phyloP scores from a whole-genome alignment of 35 echinoderm and acorn worm genomes.

The Stichopus chloronotus region DNA sequence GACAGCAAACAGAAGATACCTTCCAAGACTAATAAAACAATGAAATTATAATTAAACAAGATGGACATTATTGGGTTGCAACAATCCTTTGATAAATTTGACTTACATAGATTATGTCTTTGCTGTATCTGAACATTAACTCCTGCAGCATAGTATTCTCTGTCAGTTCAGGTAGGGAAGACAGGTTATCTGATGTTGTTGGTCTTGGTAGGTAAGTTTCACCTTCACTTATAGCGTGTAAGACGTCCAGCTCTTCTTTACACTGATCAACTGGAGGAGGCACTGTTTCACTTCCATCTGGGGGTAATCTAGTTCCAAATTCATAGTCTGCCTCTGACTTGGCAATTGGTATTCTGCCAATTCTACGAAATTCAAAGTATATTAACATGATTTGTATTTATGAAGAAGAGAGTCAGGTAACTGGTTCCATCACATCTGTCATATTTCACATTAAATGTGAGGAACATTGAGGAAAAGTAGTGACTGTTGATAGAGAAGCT shows the following conservation, averaged over 20 bases:
- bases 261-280: not conserved
- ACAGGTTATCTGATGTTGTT: constrained; percentile 77
- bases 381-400: not conserved
- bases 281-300: constrained; percentile 55
- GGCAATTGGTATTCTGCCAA: constrained; percentile 51
- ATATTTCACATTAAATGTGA: not conserved
- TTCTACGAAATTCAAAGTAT: not conserved
- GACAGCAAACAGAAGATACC: too few relatives aligned
- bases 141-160: constrained; percentile 89
- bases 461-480: too few relatives aligned
- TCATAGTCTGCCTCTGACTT: constrained; percentile 87
- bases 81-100: too few relatives aligned
- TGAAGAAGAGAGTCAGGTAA: not conserved
- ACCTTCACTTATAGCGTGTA: not conserved
- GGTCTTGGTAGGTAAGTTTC: constrained; percentile 68
- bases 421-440: not conserved
- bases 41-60: not conserved
- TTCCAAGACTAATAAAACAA: not conserved
- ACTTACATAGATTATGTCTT: constrained; percentile 96
- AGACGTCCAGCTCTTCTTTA: not conserved
- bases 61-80: too few relatives aligned
- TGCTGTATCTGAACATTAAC: constrained; percentile 89
- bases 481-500: too few relatives aligned
- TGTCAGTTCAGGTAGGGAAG: constrained; percentile 73
- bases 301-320: constrained; percentile 79